Evolutionary conservation across 2,113 vertebrate genomes (phyloP), one percentile per base, ranked within the genome.

Genomic region (Bucco capensis): DNA sequence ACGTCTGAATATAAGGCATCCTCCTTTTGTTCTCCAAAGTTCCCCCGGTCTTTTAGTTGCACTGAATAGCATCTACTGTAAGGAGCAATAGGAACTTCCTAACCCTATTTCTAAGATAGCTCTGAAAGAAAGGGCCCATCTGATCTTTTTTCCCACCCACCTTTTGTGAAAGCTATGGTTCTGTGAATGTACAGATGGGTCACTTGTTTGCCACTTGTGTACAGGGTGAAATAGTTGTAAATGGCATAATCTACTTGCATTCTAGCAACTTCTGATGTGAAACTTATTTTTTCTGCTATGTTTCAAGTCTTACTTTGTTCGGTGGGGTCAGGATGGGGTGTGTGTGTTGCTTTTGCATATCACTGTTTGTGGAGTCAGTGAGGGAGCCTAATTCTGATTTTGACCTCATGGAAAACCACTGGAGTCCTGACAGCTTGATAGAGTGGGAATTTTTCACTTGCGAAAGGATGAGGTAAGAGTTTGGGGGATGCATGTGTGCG

Each of bases 21-120:
- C 88, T 96, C 84, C 91, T 87, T 90, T 96, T 96, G 88, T 96
- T 94, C 80, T 83, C 74, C 56, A 21, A 14, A 90, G 46, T 91
- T 96, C 42, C 93, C 83, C 61, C 1, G 3, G 62, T 85, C 78
- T 66, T 80, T 64, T 70, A 44, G 76, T 90, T 60, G 64, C 19
- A 4, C 64, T 84, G 58, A 92, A 42, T 77, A 71, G 72, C 75
- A 92, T 54, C 82, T 92, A 87, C 62, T 1, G 0, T 67, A 61
- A 91, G 75, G 46, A 95, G 62, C 50, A 81, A 78, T 69, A 83
- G 79, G 65, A 94, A 64, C 73, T 92, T 65, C 42, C 11, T 23
- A 81, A 72, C 25, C 42, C 56, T 72, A 3, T 86, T 83, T 90
- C 71, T 70, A 65, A 81, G 44, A 28, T 78, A 86, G 64, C 24